These are phyloP conservation scores for Puntigrus tetrazona DNA, from an alignment of 2,113 vertebrate genomes.

Conservation along the genomic window DNA sequence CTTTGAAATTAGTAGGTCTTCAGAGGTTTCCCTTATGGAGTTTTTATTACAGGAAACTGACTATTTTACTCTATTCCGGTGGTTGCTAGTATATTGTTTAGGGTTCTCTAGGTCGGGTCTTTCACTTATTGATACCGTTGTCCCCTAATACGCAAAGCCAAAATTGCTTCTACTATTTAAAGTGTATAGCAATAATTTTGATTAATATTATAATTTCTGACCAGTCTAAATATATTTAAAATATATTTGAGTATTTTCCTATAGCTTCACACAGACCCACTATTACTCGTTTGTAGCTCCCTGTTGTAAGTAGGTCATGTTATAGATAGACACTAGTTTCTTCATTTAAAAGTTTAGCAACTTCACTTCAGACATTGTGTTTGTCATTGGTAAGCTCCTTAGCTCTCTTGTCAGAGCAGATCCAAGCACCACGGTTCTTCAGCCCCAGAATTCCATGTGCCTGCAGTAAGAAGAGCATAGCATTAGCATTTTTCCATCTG, in stretches of 20 bases:
- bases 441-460: slow-evolving; percentile 22
- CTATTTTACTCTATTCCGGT: not conserved
- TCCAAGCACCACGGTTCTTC: slow-evolving; percentile 26
- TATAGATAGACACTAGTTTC: not conserved
- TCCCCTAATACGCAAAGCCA: not conserved
- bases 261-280: not conserved
- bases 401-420: slow-evolving; percentile 21
- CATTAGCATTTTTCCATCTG: slow-evolving; percentile 29
- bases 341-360: not conserved
- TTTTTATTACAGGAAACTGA: not conserved
- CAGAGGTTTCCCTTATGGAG: too few relatives aligned
- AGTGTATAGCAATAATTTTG: not conserved
- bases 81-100: not conserved
- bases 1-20: not conserved
- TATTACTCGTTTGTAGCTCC: not conserved
- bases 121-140: not conserved
- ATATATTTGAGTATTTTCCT: not conserved
- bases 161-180: not conserved
- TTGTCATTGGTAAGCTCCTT: slow-evolving; percentile 21
- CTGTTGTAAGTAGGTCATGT: not conserved
- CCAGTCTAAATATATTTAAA: too few relatives aligned
- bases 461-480: slow-evolving; percentile 4
- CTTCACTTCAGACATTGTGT: slow-evolving; percentile 26
- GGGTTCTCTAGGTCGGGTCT: not conserved
- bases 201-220: too few relatives aligned